Conservation (phyloP, 2,888 invertebrate genomes). For the Diarsia dahlii region DNA sequence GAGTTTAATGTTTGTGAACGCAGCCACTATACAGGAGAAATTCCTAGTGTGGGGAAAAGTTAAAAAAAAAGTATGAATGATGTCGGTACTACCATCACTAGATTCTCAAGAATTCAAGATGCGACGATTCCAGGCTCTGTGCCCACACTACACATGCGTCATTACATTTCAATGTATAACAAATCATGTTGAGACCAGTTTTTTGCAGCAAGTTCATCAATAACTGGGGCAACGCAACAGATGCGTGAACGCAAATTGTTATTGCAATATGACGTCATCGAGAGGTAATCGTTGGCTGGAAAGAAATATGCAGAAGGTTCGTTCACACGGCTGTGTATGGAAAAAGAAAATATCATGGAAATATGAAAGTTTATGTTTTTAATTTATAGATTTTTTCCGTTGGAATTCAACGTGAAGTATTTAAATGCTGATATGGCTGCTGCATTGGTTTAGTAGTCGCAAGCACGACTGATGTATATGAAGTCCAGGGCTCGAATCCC, state of each 20-base stretch:
- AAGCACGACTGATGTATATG: no score
- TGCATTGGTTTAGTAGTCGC: no score
- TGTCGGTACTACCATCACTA: no score
- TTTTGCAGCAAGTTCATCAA: constrained; percentile 48
- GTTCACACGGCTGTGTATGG: background rate
- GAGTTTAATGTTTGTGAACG: no score
- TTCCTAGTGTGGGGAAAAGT: no score
- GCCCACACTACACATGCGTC: background rate
- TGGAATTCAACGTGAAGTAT: no score
- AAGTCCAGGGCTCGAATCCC: no score
- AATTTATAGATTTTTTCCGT: background rate
- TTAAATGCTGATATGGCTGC: no score
- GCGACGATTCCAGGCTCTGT: background rate
- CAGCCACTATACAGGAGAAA: no score
- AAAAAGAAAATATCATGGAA: background rate
- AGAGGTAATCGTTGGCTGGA: constrained; percentile 12
- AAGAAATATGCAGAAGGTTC: constrained; percentile 14
- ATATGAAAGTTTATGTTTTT: background rate
- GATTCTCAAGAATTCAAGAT: no score
- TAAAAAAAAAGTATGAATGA: no score
- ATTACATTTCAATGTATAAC: constrained; percentile 21
- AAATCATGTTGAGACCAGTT: constrained; percentile 34
- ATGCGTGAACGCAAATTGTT: constrained; percentile 50
- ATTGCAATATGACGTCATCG: constrained; percentile 49
- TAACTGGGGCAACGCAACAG: constrained; percentile 33